A percentile compares a stretch with the other conserved stretches of the same genome.
Evolutionary conservation across 2,113 vertebrate genomes (phyloP).

Genomic region (Etheostoma cragini): DNA sequence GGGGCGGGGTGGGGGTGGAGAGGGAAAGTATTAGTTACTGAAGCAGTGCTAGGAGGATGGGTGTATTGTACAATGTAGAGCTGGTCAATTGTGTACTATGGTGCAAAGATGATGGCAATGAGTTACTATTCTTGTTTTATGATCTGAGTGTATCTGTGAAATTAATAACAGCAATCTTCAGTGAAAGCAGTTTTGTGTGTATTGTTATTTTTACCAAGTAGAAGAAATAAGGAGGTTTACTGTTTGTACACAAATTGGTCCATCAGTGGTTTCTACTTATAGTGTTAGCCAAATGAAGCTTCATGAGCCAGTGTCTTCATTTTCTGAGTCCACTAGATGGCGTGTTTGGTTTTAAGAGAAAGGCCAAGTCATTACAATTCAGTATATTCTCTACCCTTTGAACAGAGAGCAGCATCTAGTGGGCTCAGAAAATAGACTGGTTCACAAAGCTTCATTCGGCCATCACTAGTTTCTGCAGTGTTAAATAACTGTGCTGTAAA

Average conservation of each 20-base stretch:
- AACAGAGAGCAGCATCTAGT: no score
- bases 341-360: no score
- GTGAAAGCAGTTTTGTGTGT: slow-evolving; percentile 68
- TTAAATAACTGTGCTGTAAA: no score
- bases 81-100: slow-evolving; percentile 83
- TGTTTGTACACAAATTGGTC: slow-evolving; percentile 2
- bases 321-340: no score
- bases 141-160: slow-evolving; percentile 86
- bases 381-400: no score
- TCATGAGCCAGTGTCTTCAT: no score
- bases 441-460: no score
- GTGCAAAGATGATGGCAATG: slow-evolving; percentile 79
- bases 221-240: slow-evolving; percentile 2
- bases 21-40: slow-evolving; percentile 78
- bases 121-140: slow-evolving; percentile 86
- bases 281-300: no score
- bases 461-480: no score
- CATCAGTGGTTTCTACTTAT: no score
- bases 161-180: slow-evolving; percentile 87
- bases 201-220: slow-evolving; percentile 29
- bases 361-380: no score
- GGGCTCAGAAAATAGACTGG: no score
- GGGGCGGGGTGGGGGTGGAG: slow-evolving; percentile 50
- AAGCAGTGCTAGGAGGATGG: slow-evolving; percentile 79
- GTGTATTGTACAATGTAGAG: slow-evolving; percentile 86